Base-by-base conservation (phyloP, 2,113 vertebrate species). In the Marmota monax region DNA sequence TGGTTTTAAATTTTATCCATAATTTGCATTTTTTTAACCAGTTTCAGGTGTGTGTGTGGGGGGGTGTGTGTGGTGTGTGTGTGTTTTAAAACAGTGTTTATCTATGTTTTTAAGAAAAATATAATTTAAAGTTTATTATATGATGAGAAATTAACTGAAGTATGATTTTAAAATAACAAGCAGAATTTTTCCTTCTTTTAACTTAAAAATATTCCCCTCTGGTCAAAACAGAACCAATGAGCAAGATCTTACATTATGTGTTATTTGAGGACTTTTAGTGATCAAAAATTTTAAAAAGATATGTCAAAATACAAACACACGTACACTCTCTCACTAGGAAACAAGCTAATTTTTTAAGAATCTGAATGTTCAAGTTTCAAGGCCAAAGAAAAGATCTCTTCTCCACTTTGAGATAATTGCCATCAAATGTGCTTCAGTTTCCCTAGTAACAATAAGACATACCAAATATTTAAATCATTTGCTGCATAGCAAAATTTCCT, bases 161-260 rank as follows among this genome's bases (percentile, higher is more conserved):
- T 58, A 70, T 83, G 23, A 78, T 56, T 76, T 90, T 83, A 79
- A 93, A 80, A 51, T 78, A n/a, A 95, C 34, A 51, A 84, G 51
- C 45, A 92, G 63, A 90, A 51, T 48, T 84, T 83, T 69, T 76
- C 11, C 16, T 72, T 32, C 48, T 96, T 90, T 88, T 58, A 83
- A 78, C 8, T 90, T 84, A 73, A 78, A 92, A 88, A 22, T 76
- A 42, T 65, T 27, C 45, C 32, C 25, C 6, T 73, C 2, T 74
- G 7, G 4, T 11, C 94, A 73, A 96, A 74, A 77, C 48, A 16
- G 80, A 92, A 87, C 42, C 45, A 93, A 20, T 88, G 48, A 84
- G n/a, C 61, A 93, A 92, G 92, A 85, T 29, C 51, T 37, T 51
- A 58, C 0, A 63, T 63, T 27, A 27, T 39, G 12, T 86, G 12